A percentile compares a stretch with the other conserved stretches of the same genome.
These are phyloP conservation scores for Bubo bubo DNA, from an alignment of 2,113 vertebrate species.

Conservation along the genomic window DNA sequence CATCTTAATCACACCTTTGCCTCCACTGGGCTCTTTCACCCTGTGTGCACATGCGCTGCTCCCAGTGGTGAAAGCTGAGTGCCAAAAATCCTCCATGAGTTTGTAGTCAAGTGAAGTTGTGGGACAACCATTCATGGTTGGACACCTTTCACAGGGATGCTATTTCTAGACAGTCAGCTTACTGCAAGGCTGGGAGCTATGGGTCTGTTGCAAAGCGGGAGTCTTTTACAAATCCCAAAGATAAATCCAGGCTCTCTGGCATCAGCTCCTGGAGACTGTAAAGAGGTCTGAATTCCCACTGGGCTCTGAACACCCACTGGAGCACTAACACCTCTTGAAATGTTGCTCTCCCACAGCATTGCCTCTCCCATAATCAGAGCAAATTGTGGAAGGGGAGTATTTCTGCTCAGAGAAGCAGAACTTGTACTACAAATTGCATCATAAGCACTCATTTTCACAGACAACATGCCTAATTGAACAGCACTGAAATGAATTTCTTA, in stretches of 20 bases:
- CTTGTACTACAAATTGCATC: slow-evolving; percentile 9
- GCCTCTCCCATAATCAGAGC: background rate
- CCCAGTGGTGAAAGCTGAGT: background rate
- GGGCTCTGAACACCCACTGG: background rate
- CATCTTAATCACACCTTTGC: background rate
- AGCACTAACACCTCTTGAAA: background rate
- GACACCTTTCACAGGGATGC: background rate
- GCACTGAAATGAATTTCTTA: background rate
- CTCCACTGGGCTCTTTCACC: background rate
- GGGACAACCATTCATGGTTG: rapidly evolving
- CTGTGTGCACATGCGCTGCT: rapidly evolving
- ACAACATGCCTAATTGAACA: background rate
- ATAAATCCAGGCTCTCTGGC: background rate
- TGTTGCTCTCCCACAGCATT: rapidly evolving
- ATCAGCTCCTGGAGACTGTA: background rate
- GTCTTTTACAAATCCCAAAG: background rate
- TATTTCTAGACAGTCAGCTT: background rate
- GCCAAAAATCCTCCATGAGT: background rate
- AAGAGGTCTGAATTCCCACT: background rate
- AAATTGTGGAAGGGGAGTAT: background rate
- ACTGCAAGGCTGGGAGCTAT: background rate
- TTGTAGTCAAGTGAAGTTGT: background rate
- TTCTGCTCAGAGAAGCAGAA: slow-evolving; percentile 41
- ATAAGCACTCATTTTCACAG: background rate
- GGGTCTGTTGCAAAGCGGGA: background rate